Evolutionary conservation across 2,888 invertebrate genomes (phyloP).

Genomic region (Dryococelus australis): DNA sequence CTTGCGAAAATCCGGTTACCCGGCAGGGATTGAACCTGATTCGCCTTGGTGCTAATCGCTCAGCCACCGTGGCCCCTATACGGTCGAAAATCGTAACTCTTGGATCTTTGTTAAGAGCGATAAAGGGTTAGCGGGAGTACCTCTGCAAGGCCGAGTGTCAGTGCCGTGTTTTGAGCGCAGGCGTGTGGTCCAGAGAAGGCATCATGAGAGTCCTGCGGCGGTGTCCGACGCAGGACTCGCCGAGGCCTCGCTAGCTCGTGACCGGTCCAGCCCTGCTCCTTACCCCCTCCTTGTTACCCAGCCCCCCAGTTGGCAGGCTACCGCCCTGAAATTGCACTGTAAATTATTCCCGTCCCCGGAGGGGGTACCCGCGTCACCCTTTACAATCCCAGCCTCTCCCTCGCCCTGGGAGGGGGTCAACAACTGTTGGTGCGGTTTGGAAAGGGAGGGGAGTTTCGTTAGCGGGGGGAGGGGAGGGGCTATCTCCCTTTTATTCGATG

Average conservation of each 20-base stretch:
- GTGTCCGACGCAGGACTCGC: too few species aligned
- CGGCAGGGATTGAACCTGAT: too few species aligned
- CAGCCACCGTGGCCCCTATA: too few species aligned
- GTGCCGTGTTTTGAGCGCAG: too few species aligned
- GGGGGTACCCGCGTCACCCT: not conserved
- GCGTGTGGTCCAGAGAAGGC: too few species aligned
- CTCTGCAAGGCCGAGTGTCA: too few species aligned
- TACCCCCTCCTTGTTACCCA: not conserved
- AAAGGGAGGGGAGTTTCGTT: not conserved
- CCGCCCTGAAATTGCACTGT: conserved; percentile 16
- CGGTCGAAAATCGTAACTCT: too few species aligned
- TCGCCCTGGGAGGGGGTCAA: not conserved
- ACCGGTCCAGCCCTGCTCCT: not conserved
- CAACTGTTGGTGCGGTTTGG: not conserved
- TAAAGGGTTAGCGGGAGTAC: too few species aligned
- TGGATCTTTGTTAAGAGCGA: too few species aligned
- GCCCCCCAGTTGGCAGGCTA: not conserved
- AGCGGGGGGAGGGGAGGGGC: not conserved
- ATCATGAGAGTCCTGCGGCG: too few species aligned
- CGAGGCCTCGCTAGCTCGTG: not conserved
- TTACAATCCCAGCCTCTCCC: not conserved
- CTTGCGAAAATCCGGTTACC: too few species aligned
- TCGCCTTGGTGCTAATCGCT: too few species aligned
- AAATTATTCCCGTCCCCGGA: not conserved
- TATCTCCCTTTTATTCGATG: not conserved